A percentile compares a stretch with the other conserved stretches of the same genome.
phyloP scores from a whole-genome alignment of 2,888 invertebrate species.

The Philereme vetulata region DNA sequence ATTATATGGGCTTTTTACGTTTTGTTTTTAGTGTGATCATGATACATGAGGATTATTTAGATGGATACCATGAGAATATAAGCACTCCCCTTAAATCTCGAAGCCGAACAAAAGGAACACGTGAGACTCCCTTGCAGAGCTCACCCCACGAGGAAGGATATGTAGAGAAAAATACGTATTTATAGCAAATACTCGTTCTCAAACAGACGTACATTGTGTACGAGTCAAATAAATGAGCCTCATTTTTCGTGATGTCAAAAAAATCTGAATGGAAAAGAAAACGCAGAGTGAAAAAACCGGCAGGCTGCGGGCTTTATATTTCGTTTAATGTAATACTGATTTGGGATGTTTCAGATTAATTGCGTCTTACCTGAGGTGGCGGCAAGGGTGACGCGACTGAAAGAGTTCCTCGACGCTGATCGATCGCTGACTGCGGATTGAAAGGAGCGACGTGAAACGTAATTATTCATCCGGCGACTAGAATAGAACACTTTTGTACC shows the following conservation, averaged over 20 bases:
- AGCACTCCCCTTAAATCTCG: slow-evolving; percentile 81
- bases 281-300: slow-evolving; percentile 77
- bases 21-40: slow-evolving; percentile 54
- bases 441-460: slow-evolving; percentile 82
- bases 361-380: slow-evolving; percentile 79
- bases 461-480: slow-evolving; percentile 84
- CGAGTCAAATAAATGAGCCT: slow-evolving; percentile 84
- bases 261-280: slow-evolving; percentile 84
- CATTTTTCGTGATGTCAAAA: slow-evolving; percentile 85
- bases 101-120: slow-evolving; percentile 81
- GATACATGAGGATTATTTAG: slow-evolving; percentile 81
- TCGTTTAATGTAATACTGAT: slow-evolving; percentile 83
- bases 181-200: slow-evolving; percentile 85
- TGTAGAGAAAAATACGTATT: slow-evolving; percentile 84
- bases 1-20: too few species aligned
- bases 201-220: slow-evolving; percentile 85
- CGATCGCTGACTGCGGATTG: slow-evolving; percentile 80
- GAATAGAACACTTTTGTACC: slow-evolving; percentile 83
- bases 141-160: slow-evolving; percentile 81
- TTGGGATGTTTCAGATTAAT: slow-evolving; percentile 84
- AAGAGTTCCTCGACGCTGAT: slow-evolving; percentile 83
- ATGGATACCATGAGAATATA: slow-evolving; percentile 79
- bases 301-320: slow-evolving; percentile 78
- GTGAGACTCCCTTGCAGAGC: slow-evolving; percentile 79
- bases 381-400: slow-evolving; percentile 80